Conservation (phyloP, 2,888 invertebrate genomes). For the Dryomyza anilis region DNA sequence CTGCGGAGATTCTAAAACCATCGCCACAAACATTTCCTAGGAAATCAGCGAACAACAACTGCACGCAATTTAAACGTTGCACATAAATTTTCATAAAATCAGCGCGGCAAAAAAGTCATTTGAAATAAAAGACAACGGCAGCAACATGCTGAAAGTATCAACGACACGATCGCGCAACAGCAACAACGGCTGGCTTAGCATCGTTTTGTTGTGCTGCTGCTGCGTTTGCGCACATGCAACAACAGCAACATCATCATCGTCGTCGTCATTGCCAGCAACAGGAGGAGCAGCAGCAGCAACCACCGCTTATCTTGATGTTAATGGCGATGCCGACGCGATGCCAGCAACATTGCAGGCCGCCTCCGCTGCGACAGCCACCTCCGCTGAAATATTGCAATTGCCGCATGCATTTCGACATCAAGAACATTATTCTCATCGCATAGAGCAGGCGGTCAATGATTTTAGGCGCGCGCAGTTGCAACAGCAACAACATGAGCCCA, state of each 20-base stretch:
- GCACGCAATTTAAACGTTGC: constrained; percentile 7
- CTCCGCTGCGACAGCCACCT: background rate
- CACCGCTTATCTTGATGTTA: constrained; percentile 9
- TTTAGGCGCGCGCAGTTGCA: constrained; percentile 35
- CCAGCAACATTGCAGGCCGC: background rate
- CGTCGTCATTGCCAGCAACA: background rate
- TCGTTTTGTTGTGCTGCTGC: constrained; percentile 6
- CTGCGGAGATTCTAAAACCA: background rate
- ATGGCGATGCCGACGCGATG: background rate
- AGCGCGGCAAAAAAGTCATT: background rate
- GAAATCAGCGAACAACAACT: background rate
- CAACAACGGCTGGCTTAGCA: background rate
- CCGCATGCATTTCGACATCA: constrained; percentile 47
- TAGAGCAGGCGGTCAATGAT: constrained; percentile 40
- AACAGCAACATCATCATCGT: background rate
- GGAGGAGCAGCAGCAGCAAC: background rate
- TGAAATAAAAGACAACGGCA: too few species aligned
- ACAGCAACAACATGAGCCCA: constrained; percentile 28
- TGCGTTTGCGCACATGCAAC: background rate
- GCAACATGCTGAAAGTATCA: constrained; percentile 14
- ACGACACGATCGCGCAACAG: constrained; percentile 14
- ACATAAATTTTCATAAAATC: constrained; percentile 17
- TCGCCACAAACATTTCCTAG: background rate
- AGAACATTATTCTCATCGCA: constrained; percentile 46
- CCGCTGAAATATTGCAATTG: constrained; percentile 36